Evolutionary conservation across 2,113 vertebrate species (phyloP).

Genomic region (Thalassoma bifasciatum): DNA sequence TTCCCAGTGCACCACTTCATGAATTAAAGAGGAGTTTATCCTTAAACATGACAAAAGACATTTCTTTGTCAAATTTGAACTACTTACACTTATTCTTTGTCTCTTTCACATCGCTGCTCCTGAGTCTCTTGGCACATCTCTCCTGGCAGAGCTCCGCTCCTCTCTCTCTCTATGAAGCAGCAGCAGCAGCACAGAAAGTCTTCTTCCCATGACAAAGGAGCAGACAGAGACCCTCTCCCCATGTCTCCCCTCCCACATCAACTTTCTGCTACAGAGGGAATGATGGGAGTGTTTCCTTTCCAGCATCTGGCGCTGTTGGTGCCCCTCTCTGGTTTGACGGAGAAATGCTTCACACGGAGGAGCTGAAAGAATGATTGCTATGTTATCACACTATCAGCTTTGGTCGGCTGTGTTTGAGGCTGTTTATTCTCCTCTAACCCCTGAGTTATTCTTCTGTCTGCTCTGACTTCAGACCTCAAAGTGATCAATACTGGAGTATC

Average conservation of each 20-base stretch:
- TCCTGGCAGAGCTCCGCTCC: constrained; percentile 7
- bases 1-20: constrained; percentile 30
- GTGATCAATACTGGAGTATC: constrained; percentile 43
- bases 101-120: constrained; percentile 54
- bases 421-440: background rate
- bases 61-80: background rate
- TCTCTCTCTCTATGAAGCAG: constrained; percentile 19
- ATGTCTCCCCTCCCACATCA: constrained; percentile 57
- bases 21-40: background rate
- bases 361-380: background rate
- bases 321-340: constrained; percentile 56
- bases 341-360: constrained; percentile 6
- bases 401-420: background rate
- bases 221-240: constrained; percentile 63
- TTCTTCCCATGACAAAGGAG: constrained; percentile 78
- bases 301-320: constrained; percentile 35
- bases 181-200: constrained; percentile 53
- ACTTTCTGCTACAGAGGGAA: constrained; percentile 26
- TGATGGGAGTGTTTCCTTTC: constrained; percentile 30
- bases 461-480: constrained; percentile 30
- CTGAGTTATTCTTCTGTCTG: background rate
- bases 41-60: background rate
- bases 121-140: background rate
- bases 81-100: constrained; percentile 67
- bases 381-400: background rate